Evolutionary conservation across 2,888 invertebrate genomes (phyloP).

Genomic region (Andrena fulva): DNA sequence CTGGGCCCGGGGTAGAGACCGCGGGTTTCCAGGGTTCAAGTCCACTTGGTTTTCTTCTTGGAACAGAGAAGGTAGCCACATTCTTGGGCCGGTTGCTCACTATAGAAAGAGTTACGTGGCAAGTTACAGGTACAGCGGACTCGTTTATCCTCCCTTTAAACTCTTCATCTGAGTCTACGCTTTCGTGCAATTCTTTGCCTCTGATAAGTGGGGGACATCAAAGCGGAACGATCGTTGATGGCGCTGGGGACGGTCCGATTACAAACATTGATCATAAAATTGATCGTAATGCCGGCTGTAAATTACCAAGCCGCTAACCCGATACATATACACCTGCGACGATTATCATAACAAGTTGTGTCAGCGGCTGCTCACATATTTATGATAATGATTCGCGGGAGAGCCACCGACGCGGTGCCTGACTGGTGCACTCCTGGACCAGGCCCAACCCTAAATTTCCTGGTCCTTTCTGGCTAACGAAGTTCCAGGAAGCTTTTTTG

Average conservation of each 20-base stretch:
- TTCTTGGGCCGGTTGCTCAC: slow-evolving; percentile 57
- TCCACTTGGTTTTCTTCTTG: slow-evolving; percentile 77
- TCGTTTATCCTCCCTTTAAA: slow-evolving; percentile 52
- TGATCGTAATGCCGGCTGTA: slow-evolving; percentile 41
- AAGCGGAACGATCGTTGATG: background rate
- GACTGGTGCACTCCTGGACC: background rate
- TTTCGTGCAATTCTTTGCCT: slow-evolving; percentile 18
- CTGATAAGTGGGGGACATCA: background rate
- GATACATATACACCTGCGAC: slow-evolving; percentile 42
- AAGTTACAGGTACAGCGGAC: slow-evolving; percentile 56
- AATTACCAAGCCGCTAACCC: slow-evolving; percentile 41
- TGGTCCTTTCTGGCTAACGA: background rate
- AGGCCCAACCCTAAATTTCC: slow-evolving; percentile 45
- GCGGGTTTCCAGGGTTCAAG: slow-evolving; percentile 76
- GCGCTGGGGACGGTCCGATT: background rate
- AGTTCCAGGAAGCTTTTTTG: slow-evolving; percentile 60
- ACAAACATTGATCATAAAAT: slow-evolving; percentile 44
- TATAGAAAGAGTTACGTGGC: slow-evolving; percentile 57
- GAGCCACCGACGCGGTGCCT: slow-evolving; percentile 3
- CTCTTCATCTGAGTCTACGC: slow-evolving; percentile 43
- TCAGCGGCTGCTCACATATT: slow-evolving; percentile 41
- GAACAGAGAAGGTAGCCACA: slow-evolving; percentile 73
- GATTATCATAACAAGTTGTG: slow-evolving; percentile 50
- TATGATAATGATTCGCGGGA: slow-evolving; percentile 51
- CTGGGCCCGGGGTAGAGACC: slow-evolving; percentile 72